Evolutionary conservation across 1,140 invertebrate genomes (phyloP).

Genomic region (Araneus ventricosus): DNA sequence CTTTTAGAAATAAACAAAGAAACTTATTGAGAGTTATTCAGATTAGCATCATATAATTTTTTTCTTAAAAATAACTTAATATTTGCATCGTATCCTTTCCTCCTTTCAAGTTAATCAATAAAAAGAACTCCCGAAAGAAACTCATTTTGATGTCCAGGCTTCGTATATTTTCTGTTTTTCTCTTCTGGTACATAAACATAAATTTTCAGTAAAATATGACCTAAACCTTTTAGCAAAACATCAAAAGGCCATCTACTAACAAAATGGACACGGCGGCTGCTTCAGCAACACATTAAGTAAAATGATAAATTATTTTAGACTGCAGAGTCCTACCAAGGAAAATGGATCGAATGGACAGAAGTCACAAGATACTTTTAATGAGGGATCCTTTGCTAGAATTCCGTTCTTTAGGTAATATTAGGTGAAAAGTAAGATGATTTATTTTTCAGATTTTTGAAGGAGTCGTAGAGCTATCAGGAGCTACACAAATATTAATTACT

Average conservation of each 20-base stretch:
- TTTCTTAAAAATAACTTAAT: no score
- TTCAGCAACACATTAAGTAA: slow-evolving; percentile 23
- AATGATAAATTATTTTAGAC: slow-evolving; percentile 52
- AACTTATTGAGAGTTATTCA: no score
- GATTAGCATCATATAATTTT: no score
- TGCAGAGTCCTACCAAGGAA: not conserved
- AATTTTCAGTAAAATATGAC: slow-evolving; percentile 56
- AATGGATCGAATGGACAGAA: not conserved
- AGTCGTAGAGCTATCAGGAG: no score
- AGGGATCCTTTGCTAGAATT: not conserved
- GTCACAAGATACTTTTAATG: not conserved
- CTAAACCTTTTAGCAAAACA: slow-evolving; percentile 63
- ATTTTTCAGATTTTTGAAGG: not conserved
- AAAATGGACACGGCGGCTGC: not conserved
- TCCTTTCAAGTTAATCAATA: not conserved
- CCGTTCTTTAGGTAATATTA: not conserved
- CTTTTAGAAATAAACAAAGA: no score
- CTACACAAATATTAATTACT: no score
- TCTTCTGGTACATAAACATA: slow-evolving; percentile 35
- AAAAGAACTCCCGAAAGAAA: not conserved
- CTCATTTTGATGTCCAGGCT: not conserved
- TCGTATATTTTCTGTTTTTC: not conserved
- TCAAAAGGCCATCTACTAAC: slow-evolving; percentile 57
- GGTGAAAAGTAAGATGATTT: not conserved
- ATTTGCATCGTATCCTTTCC: no score